These are phyloP conservation scores for Meriones psammophilus DNA, from an alignment of 2,797 vertebrate genomes.

Conservation along the genomic window DNA sequence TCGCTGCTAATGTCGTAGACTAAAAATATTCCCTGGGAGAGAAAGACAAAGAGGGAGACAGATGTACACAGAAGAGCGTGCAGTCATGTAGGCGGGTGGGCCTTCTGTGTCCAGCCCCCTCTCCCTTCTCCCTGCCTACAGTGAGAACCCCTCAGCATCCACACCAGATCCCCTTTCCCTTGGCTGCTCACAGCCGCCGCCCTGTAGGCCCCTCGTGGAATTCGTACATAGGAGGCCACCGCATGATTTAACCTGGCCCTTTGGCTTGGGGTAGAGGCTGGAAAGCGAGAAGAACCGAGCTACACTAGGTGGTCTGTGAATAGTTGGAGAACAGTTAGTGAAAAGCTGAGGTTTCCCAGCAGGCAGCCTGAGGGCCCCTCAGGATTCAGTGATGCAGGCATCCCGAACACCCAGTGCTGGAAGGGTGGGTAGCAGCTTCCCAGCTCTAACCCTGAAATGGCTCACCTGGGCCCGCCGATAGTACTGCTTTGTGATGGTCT, in stretches of 20 bases:
- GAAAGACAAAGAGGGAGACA: constrained; percentile 34
- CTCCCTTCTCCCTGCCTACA: not conserved
- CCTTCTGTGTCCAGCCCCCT: not conserved
- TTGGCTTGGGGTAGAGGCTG: not conserved
- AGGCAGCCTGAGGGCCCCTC: not conserved
- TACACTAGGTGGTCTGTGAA: not conserved
- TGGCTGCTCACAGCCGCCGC: not conserved
- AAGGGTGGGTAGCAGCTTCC: not conserved
- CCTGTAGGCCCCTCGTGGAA: not conserved
- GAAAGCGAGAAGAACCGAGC: not conserved
- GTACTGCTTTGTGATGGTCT: constrained; percentile 98
- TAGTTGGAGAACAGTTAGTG: not conserved
- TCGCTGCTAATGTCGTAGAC: constrained; percentile 96
- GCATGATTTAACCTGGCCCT: not conserved
- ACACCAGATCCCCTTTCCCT: not conserved
- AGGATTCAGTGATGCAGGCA: not conserved
- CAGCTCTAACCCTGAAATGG: not conserved
- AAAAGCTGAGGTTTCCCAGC: not conserved
- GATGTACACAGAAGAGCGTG: not conserved
- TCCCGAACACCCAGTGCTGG: not conserved
- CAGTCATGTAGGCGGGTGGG: not conserved
- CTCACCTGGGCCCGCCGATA: constrained; percentile 96
- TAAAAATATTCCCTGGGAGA: constrained; percentile 93
- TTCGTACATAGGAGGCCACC: not conserved
- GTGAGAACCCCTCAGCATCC: not conserved